Conservation (phyloP, 2,797 vertebrate genomes). For the Alfaro cultratus region DNA sequence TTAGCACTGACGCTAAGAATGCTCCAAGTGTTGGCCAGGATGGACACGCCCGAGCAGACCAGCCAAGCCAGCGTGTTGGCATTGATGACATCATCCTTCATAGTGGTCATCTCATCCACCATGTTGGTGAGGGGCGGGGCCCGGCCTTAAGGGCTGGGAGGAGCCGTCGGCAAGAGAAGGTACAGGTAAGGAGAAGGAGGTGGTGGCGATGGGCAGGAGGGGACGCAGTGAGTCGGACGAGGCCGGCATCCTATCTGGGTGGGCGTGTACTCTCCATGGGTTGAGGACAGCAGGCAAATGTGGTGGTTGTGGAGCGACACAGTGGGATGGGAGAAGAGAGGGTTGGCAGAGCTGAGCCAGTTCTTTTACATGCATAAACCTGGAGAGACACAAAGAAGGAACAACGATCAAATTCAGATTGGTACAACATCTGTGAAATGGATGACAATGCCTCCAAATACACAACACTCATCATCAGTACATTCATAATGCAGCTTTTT, state of each 20-base stretch:
- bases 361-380: slow-evolving; percentile 37
- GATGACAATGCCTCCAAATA: background rate
- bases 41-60: slow-evolving; percentile 89
- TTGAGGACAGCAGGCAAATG: slow-evolving; percentile 39
- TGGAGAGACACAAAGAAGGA: slow-evolving; percentile 18
- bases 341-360: slow-evolving; percentile 38
- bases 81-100: slow-evolving; percentile 90
- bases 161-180: slow-evolving; percentile 67
- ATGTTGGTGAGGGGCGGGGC: slow-evolving; percentile 75
- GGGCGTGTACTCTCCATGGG: slow-evolving; percentile 74
- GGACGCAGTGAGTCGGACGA: slow-evolving; percentile 57
- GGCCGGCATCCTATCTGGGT: slow-evolving; percentile 76
- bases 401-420: slow-evolving; percentile 25
- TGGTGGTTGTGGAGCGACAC: slow-evolving; percentile 41
- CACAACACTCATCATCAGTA: background rate
- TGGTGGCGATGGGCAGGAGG: slow-evolving; percentile 74
- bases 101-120: slow-evolving; percentile 88
- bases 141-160: slow-evolving; percentile 55
- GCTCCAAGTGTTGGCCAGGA: slow-evolving; percentile 93
- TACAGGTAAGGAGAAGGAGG: slow-evolving; percentile 69
- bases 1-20: slow-evolving; percentile 93
- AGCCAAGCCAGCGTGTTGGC: slow-evolving; percentile 93
- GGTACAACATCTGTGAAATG: background rate
- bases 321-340: slow-evolving; percentile 25
- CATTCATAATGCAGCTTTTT: background rate